phyloP scores from a whole-genome alignment of 2,888 invertebrate genomes.

The Metellina segmentata region DNA sequence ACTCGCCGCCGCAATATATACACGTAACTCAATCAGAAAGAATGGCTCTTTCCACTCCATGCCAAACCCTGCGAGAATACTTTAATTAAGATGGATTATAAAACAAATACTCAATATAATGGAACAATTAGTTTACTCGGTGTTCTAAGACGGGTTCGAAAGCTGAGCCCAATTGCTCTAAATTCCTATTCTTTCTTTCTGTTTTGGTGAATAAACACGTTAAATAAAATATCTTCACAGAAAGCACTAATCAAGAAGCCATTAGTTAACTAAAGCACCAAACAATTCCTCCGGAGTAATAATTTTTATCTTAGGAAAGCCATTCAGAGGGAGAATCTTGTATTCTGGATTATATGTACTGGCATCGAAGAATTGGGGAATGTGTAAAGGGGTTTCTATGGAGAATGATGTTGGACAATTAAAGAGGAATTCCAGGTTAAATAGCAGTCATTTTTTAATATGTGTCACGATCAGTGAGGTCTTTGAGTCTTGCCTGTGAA shows the following conservation, averaged over 20 bases:
- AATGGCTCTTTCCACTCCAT: neutral
- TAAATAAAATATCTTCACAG: conserved; percentile 4
- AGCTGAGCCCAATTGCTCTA: neutral
- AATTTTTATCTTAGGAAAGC: neutral
- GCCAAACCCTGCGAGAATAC: neutral
- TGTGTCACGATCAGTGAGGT: neutral
- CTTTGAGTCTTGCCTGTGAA: no score
- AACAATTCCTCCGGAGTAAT: conserved; percentile 16
- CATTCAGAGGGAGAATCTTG: no score
- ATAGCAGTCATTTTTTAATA: neutral
- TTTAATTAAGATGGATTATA: neutral
- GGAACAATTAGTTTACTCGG: neutral
- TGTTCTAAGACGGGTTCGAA: neutral
- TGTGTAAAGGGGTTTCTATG: neutral
- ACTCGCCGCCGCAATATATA: neutral
- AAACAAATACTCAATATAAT: neutral
- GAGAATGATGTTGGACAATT: conserved; percentile 8
- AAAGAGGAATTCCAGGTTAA: conserved; percentile 7
- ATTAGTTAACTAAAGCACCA: conserved; percentile 20
- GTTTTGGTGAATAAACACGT: neutral
- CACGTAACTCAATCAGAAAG: neutral
- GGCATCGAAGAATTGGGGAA: neutral
- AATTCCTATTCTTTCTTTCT: neutral
- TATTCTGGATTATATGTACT: neutral
- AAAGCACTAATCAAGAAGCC: conserved; percentile 12